Evolutionary conservation across 2,797 vertebrate species (phyloP), one percentile per base, ranked within the genome.

Genomic region (Myioborus melanocephalus): DNA sequence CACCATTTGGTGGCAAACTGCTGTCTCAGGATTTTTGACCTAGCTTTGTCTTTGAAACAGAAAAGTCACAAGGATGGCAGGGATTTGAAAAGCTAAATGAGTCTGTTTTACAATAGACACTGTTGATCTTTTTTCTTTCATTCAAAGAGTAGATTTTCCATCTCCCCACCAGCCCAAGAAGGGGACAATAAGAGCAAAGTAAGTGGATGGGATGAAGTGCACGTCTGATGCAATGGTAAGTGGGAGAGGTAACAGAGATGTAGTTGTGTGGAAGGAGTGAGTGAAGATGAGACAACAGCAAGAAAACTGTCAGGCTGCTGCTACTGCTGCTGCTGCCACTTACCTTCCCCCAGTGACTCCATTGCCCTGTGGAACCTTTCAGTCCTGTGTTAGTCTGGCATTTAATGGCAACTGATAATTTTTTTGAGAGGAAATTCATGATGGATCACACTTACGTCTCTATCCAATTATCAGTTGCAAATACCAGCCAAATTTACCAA

Each of bases 11-110:
- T 47, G 41, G 34, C 44, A 93, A 64, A 59, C 35, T 73, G 59
- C 84, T 91, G 47, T 52, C 55, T 89, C 52, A 93, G 59, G 35
- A 43, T 47, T 92, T 93, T 70, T 90, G 28, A 60, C n/a, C 37
- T 71, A 64, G 23, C 27, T 86, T 75, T 37, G 30, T 50, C 43
- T 19, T 57, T 2, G 1, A 32, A 87, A 37, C 8, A 8, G 46
- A 61, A 76, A 73, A 27, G 52, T 73, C 52, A 91, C 32, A 87
- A 73, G 17, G 44, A 44, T 55, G 28, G 27, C 28, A n/a, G 44
- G 53, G 12, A 18, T 73, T 52, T 70, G 14, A 52, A 92, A 89
- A 72, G 26, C 14, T 59, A 18, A 65, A 27, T 3, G 15, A 44
- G 12, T 32, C 16, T 37, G 8, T n/a, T 87, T 92, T 52, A 21